Base-by-base conservation (phyloP, 2,888 invertebrate genomes). In the Chrysolina oricalcia region DNA sequence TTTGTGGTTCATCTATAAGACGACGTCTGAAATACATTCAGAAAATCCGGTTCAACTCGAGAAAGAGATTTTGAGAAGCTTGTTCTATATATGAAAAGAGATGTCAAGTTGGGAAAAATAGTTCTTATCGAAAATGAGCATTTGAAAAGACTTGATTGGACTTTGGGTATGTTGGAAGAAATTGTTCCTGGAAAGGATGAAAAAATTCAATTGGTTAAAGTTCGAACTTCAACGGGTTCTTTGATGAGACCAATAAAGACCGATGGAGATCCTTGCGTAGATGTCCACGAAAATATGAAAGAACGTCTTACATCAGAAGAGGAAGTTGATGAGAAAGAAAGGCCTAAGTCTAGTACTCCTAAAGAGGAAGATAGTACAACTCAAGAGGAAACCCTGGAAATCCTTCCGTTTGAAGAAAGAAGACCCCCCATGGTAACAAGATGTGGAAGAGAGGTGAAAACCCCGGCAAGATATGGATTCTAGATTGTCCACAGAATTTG, bases 201-300 rank as follows among this genome's bases (percentile, higher is more conserved):
- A 21, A 27, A 48, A 48, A 67, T 48, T 48, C 50, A 50, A 11
- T 48, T 48, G 27, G 27, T 67, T 17, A 50, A 23, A 67, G 67
- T 67, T 19, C 27, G 50, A 48, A 67, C 67, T 11, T 67, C 6
- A 48, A 67, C 48, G 48, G 67, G 67, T 21, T 67, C 48, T 10
- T 23, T 50, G 48, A 67, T 67, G 67, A 46, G 67, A 50, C 67
- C 67, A 35, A 27, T 62, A 3, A 27, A 35, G n/a, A 62, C 62
- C 35, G 62, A 88, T 73, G 87, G 86, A 0, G 83, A 83, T 6
- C 3, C 21, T 11, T 4, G 21, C n/a, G 5, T 3, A 3, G 21
- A 59, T 21, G 11, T 62, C 2, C 27, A n/a, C 13, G 35, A 27
- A 4, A 59, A 27, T 35, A 62, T 27, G 21, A 21, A 62, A 27